phyloP scores from a whole-genome alignment of 2,888 invertebrate species.

The Drosophila putrida region DNA sequence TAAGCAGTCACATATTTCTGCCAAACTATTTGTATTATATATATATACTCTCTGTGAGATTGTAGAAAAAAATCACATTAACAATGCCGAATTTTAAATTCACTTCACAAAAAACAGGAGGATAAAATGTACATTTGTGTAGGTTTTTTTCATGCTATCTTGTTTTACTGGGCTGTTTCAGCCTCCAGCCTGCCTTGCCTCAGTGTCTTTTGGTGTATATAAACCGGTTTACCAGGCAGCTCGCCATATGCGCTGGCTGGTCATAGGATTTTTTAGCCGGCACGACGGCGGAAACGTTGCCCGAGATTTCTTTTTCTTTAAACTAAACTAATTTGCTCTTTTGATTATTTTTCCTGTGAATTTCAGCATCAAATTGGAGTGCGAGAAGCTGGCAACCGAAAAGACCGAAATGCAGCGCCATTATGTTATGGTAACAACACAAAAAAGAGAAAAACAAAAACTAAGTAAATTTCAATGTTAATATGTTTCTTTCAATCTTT shows the following conservation, averaged over 20 bases:
- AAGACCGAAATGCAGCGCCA: constrained; percentile 99
- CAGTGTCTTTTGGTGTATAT: constrained; percentile 41
- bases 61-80: constrained; percentile 17
- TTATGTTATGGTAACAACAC: constrained; percentile 96
- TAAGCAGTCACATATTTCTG: too few species aligned
- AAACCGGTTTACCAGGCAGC: constrained; percentile 60
- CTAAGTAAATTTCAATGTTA: constrained; percentile 22
- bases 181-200: constrained; percentile 31
- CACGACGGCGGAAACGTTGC: constrained; percentile 57
- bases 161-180: constrained; percentile 48
- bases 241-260: constrained; percentile 56
- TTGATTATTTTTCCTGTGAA: constrained; percentile 78
- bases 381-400: constrained; percentile 98
- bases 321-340: constrained; percentile 69
- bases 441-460: not conserved
- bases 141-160: constrained; percentile 52
- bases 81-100: constrained; percentile 19
- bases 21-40: too few species aligned
- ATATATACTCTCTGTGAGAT: too few species aligned
- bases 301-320: constrained; percentile 54
- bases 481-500: constrained; percentile 18
- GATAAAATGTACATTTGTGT: constrained; percentile 43
- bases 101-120: constrained; percentile 16
- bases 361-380: constrained; percentile 97
- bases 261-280: constrained; percentile 59